Percentiles rank a stretch among this genome's conserved stretches.
phyloP scores from a whole-genome alignment of 2,797 vertebrate species.

The Poliocrania exsul region DNA sequence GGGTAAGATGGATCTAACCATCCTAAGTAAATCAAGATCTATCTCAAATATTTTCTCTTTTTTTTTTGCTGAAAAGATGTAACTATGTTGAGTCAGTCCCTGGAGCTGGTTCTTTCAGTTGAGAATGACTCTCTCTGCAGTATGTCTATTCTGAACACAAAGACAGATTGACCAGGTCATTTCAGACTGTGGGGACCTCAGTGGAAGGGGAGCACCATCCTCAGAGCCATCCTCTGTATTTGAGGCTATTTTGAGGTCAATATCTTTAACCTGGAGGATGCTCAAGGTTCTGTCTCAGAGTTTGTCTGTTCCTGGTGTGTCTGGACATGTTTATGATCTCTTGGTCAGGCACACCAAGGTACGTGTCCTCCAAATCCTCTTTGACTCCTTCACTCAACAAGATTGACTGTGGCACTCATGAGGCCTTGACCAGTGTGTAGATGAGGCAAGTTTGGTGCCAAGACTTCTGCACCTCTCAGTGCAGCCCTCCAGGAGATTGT shows the following conservation, averaged over 20 bases:
- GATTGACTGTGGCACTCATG: no score
- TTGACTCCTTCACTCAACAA: not conserved
- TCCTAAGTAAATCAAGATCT: not conserved
- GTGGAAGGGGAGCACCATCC: not conserved
- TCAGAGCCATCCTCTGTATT: not conserved
- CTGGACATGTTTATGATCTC: not conserved
- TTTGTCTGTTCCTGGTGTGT: not conserved
- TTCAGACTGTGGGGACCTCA: not conserved
- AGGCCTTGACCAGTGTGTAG: not conserved
- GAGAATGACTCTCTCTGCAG: not conserved
- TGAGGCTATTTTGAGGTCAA: not conserved
- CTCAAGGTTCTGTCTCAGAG: not conserved
- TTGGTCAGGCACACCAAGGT: not conserved
- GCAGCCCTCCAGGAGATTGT: no score
- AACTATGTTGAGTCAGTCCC: not conserved
- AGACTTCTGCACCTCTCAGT: no score
- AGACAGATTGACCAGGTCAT: not conserved
- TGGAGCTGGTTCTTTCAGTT: not conserved
- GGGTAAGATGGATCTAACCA: not conserved
- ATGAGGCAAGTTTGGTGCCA: no score
- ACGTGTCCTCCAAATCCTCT: not conserved
- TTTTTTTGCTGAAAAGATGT: not conserved
- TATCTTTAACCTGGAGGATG: not conserved
- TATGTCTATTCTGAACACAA: not conserved
- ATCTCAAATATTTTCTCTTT: not conserved